Conservation (phyloP, 2,797 vertebrate species). For the Eupleurogrammus muticus region DNA sequence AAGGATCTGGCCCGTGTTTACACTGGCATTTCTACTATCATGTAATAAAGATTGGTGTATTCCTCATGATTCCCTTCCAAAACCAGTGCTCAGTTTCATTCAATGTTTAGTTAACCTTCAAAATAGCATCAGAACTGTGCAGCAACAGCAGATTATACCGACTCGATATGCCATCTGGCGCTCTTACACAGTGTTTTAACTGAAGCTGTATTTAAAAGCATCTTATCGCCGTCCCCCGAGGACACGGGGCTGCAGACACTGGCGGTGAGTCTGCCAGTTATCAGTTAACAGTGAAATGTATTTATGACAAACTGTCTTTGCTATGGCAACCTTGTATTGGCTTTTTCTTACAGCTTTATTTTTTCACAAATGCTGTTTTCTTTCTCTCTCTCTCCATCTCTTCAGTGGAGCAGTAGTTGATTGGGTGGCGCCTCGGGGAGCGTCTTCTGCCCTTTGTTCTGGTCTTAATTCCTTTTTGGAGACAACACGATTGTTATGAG, state of each 20-base stretch:
- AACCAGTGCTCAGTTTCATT: conserved; percentile 41
- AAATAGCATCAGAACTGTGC: conserved; percentile 5
- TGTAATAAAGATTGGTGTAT: conserved; percentile 45
- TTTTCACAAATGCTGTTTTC: background rate
- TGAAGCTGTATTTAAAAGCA: background rate
- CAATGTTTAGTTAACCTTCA: conserved; percentile 42
- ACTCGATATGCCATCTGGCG: background rate
- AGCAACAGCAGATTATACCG: conserved; percentile 16
- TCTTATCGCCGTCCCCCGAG: too few species aligned
- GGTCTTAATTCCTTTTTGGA: conserved; percentile 1
- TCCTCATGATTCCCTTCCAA: conserved; percentile 41
- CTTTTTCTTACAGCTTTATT: background rate
- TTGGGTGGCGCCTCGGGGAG: background rate
- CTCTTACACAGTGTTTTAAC: background rate
- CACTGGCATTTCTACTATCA: conserved; percentile 56
- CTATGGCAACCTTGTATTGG: too few species aligned
- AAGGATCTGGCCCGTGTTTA: conserved; percentile 52
- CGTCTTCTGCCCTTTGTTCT: too few species aligned
- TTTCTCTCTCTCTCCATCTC: too few species aligned
- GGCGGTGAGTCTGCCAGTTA: background rate
- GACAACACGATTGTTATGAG: background rate
- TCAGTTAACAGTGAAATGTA: background rate
- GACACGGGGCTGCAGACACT: background rate
- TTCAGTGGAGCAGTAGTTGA: background rate
- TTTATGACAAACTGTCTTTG: too few species aligned